phyloP scores from a whole-genome alignment of 2,113 vertebrate genomes.

The Zapornia atra region DNA sequence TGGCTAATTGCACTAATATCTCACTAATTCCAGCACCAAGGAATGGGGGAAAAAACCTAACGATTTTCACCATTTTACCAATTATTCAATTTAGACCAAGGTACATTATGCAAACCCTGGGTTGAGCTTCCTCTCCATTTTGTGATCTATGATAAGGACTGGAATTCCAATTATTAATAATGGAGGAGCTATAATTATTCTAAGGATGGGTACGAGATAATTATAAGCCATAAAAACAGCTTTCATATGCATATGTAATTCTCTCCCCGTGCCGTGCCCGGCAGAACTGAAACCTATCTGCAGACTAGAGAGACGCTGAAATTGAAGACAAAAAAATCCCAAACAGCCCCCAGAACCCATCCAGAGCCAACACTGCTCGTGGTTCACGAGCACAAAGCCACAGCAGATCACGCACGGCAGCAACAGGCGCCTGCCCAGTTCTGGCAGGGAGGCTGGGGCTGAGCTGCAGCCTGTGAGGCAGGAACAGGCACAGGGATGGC shows the following conservation, averaged over 20 bases:
- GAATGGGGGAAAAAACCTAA: slow-evolving; percentile 38
- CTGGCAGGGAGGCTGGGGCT: neutral
- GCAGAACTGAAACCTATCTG: neutral
- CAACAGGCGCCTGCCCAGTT: neutral
- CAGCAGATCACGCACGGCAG: neutral
- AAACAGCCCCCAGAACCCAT: accelerated
- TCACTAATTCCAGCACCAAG: slow-evolving; percentile 71
- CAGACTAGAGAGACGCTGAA: neutral
- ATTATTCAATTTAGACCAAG: slow-evolving; percentile 58
- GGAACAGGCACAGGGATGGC: neutral
- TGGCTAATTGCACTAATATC: slow-evolving; percentile 76
- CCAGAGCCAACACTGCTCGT: neutral
- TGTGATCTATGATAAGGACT: slow-evolving; percentile 53
- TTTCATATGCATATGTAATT: neutral
- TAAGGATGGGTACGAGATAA: slow-evolving; percentile 71
- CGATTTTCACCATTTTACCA: slow-evolving; percentile 44
- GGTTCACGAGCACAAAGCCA: accelerated
- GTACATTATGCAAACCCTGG: slow-evolving; percentile 33
- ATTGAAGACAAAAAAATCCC: neutral
- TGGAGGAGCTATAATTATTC: slow-evolving; percentile 70
- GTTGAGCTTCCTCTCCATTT: slow-evolving; percentile 46
- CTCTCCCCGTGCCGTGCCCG: neutral
- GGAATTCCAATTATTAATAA: slow-evolving; percentile 76
- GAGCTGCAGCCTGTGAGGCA: no score
- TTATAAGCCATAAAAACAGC: slow-evolving; percentile 75